Conservation (phyloP, 2,888 invertebrate genomes). For the Drosophila colorata region DNA sequence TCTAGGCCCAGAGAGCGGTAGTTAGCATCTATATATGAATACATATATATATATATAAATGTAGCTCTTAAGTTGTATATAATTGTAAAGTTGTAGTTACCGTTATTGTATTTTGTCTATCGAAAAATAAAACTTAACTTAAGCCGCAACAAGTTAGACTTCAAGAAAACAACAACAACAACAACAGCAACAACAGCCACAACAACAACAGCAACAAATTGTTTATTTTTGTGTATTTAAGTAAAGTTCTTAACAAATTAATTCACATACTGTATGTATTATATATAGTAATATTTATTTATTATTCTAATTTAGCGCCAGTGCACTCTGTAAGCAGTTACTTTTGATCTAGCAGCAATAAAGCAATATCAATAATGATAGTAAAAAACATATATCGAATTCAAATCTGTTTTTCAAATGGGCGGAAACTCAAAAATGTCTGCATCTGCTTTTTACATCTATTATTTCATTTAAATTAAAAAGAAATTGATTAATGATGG, state of each 20-base stretch:
- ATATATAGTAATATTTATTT: slow-evolving; percentile 71
- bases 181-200: slow-evolving; percentile 4
- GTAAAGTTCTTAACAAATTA: slow-evolving; percentile 33
- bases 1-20: slow-evolving; percentile 7
- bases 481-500: not conserved
- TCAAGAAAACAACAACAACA: slow-evolving; percentile 11
- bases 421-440: not conserved
- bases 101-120: slow-evolving; percentile 73
- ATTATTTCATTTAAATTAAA: too few relatives aligned
- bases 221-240: slow-evolving; percentile 51
- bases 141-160: slow-evolving; percentile 45
- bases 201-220: slow-evolving; percentile 37
- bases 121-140: slow-evolving; percentile 22
- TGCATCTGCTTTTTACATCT: too few relatives aligned
- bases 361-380: slow-evolving; percentile 67
- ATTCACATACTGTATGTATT: slow-evolving; percentile 42
- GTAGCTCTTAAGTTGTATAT: slow-evolving; percentile 62
- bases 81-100: slow-evolving; percentile 71
- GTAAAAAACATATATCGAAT: slow-evolving; percentile 30
- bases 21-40: slow-evolving; percentile 8
- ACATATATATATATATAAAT: slow-evolving; percentile 8
- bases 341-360: slow-evolving; percentile 72
- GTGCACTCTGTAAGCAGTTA: slow-evolving; percentile 59
- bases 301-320: slow-evolving; percentile 60
- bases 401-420: not conserved